Percentiles rank a stretch among this genome's conserved stretches.
phyloP scores from a whole-genome alignment of 2,113 vertebrate species.

The Thermophis baileyi region DNA sequence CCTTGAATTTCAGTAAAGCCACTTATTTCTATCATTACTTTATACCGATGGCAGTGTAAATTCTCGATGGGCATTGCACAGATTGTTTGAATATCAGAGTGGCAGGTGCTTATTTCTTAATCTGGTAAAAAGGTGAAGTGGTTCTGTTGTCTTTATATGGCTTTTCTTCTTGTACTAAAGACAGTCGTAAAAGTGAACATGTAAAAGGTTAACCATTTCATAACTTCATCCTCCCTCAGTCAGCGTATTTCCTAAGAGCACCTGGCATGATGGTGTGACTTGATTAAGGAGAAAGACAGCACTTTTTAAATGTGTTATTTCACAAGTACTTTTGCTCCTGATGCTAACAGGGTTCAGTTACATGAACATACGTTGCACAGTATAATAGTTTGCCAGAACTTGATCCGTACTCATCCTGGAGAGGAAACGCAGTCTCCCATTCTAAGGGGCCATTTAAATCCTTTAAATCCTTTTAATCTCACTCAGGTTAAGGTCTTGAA shows the following conservation, averaged over 20 bases:
- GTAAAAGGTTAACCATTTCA: background rate
- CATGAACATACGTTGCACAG: background rate
- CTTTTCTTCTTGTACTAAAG: background rate
- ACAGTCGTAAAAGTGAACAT: background rate
- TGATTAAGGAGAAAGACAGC: constrained; percentile 11
- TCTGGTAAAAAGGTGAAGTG: background rate
- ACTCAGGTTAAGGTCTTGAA: constrained; percentile 27
- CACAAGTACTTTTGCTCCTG: constrained; percentile 11
- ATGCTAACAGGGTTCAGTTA: constrained; percentile 19
- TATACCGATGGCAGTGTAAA: background rate
- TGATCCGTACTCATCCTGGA: background rate
- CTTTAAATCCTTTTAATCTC: constrained; percentile 26
- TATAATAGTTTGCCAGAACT: background rate
- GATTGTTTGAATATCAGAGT: constrained; percentile 2
- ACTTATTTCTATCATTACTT: constrained; percentile 31
- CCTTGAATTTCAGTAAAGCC: constrained; percentile 11
- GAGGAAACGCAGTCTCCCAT: constrained; percentile 30
- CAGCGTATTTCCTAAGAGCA: constrained; percentile 40
- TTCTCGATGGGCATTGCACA: background rate
- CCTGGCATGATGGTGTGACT: constrained; percentile 39
- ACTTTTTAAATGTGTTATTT: background rate
- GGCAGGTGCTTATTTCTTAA: constrained; percentile 45
- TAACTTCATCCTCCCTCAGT: background rate
- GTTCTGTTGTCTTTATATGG: background rate
- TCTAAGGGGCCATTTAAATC: fast-evolving